A percentile compares a stretch with the other conserved stretches of the same genome.
Conservation (phyloP, 2,797 vertebrate species). For the Pipistrellus kuhlii region DNA sequence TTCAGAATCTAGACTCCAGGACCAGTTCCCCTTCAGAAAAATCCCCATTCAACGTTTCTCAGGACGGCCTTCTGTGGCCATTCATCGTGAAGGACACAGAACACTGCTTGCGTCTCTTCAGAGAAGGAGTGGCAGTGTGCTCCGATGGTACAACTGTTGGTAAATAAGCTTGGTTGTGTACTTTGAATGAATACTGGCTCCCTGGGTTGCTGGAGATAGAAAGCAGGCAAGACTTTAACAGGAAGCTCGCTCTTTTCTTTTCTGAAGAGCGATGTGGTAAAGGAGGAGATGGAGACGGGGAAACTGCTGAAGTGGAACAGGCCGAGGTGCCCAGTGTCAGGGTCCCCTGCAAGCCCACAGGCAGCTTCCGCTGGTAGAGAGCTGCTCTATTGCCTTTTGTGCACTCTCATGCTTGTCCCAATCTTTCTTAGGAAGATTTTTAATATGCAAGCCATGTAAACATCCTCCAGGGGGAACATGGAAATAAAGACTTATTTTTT, state of each 20-base stretch:
- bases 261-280: neutral
- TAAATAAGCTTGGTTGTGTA: neutral
- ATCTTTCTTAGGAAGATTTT: neutral
- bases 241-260: neutral
- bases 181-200: neutral
- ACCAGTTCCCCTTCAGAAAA: neutral
- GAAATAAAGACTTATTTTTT: neutral
- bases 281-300: neutral
- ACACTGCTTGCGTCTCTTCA: neutral
- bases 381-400: neutral
- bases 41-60: neutral
- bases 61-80: neutral
- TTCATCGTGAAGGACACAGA: neutral
- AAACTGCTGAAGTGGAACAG: neutral
- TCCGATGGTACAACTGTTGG: neutral
- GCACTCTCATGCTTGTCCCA: neutral
- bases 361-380: neutral
- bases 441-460: conserved; percentile 13
- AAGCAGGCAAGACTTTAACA: neutral
- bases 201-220: neutral
- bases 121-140: neutral
- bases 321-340: neutral
- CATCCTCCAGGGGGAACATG: neutral
- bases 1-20: neutral
- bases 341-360: neutral